phyloP scores from a whole-genome alignment of 2,113 vertebrate species.

The Genyomyrus donnyi region DNA sequence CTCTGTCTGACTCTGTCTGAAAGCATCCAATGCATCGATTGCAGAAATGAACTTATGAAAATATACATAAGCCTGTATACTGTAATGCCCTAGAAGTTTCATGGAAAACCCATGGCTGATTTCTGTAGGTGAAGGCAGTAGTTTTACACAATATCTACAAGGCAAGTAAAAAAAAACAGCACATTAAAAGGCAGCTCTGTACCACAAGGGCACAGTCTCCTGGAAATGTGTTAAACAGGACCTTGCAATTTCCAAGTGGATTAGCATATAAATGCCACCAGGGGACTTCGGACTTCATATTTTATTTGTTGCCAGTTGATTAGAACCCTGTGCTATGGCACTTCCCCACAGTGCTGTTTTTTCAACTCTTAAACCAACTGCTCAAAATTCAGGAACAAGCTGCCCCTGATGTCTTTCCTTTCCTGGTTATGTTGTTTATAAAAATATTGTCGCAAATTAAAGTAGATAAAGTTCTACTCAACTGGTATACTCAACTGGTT shows the following conservation, averaged over 20 bases:
- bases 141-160: neutral
- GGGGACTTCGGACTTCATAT: neutral
- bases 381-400: neutral
- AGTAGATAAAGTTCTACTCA: neutral
- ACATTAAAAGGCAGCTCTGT: neutral
- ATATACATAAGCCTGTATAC: neutral
- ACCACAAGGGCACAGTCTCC: neutral
- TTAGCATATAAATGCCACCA: neutral
- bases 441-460: neutral
- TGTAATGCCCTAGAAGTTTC: neutral
- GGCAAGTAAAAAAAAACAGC: neutral
- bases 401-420: neutral
- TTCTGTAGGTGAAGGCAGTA: neutral
- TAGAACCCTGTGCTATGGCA: neutral
- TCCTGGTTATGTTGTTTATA: neutral
- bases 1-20: neutral
- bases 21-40: neutral
- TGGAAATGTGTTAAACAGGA: neutral
- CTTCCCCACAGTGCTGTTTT: neutral
- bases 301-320: constrained; percentile 7
- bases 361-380: neutral
- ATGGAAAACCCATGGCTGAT: neutral
- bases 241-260: neutral
- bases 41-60: neutral
- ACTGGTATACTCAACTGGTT: too few species aligned